phyloP scores from a whole-genome alignment of 2,113 vertebrate species.

The Scomber colias region DNA sequence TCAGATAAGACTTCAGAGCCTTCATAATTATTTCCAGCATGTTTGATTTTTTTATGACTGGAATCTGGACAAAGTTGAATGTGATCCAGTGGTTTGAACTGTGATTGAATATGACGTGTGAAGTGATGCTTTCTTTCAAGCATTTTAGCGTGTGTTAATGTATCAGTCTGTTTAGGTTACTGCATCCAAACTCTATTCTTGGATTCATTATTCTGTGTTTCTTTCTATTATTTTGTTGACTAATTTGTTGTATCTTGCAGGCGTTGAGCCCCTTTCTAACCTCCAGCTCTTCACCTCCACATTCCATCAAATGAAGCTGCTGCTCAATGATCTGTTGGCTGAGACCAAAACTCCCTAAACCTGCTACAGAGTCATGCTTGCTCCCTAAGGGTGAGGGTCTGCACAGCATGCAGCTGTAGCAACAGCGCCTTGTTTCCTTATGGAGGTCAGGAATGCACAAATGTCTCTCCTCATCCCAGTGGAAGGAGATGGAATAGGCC shows the following conservation, averaged over 20 bases:
- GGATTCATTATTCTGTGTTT: constrained; percentile 2
- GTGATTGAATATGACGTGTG: background rate
- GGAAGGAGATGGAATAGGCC: constrained; percentile 72
- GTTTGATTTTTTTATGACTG: background rate
- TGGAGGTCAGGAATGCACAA: constrained; percentile 72
- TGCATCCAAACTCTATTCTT: background rate
- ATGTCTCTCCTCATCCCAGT: constrained; percentile 65
- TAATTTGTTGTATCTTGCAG: constrained; percentile 22
- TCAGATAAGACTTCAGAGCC: background rate
- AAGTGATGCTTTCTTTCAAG: background rate
- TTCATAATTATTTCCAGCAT: too few relatives aligned
- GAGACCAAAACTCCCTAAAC: constrained; percentile 40
- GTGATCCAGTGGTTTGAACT: too few relatives aligned
- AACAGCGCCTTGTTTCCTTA: constrained; percentile 73
- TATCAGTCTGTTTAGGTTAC: background rate
- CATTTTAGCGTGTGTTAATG: background rate
- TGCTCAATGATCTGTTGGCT: constrained; percentile 35
- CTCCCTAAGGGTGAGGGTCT: constrained; percentile 47
- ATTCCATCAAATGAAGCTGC: constrained; percentile 21
- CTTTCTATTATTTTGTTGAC: background rate
- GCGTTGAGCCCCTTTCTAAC: constrained; percentile 1
- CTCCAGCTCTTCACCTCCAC: constrained; percentile 27
- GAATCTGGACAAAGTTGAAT: background rate
- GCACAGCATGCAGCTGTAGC: constrained; percentile 79
- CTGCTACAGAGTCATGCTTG: constrained; percentile 18